Base-by-base conservation (phyloP, 2,888 invertebrate species). In the Crepidodera aurea region DNA sequence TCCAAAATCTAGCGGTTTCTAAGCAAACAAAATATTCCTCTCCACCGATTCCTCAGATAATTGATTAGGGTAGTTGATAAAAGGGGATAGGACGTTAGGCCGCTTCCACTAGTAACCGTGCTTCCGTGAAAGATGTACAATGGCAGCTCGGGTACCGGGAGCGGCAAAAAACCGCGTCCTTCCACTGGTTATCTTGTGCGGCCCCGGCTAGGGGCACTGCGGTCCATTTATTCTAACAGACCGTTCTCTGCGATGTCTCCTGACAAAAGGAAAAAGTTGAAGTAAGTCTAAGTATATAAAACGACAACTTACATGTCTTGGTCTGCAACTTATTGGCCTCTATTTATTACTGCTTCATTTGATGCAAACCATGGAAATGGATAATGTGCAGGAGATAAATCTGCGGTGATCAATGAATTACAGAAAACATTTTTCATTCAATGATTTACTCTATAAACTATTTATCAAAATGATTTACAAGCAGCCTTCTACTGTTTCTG, bases 181-280 rank as follows among this genome's bases (percentile, higher is more conserved):
- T 56, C 70, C 7, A 69, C 77, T 7, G 77, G 79, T 4, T 80
- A 75, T 66, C 70, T 81, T 62, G 79, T 78, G 13, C 69, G 80
- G 34, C 79, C 80, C 0, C 73, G 76, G 53, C 61, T 80, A 48
- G 79, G 79, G 13, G 73, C 78, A 3, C 60, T 78, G n/a, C 75
- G 75, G 25, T 70, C 71, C 19, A 60, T 77, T 3, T 80, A 78
- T 60, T 69, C 77, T 3, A 71, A 68, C 16, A 73, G 73, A 57
- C 72, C 76, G 1, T 55, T 74, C 15, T 71, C 76, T 0, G 67
- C 75, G 2, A 72, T 72, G 12, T 60, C 72, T 7, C 71, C 73
- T 50, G 81, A 81, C 16, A 81, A 81, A 69, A 75, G 77, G 58
- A 80, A 78, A 64, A 79, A 78, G 69, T 42, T 70, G 42, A 80